Evolutionary conservation across 1,140 invertebrate species (phyloP), one percentile per base, ranked within the genome.

Genomic region (Hyphantria cunea): DNA sequence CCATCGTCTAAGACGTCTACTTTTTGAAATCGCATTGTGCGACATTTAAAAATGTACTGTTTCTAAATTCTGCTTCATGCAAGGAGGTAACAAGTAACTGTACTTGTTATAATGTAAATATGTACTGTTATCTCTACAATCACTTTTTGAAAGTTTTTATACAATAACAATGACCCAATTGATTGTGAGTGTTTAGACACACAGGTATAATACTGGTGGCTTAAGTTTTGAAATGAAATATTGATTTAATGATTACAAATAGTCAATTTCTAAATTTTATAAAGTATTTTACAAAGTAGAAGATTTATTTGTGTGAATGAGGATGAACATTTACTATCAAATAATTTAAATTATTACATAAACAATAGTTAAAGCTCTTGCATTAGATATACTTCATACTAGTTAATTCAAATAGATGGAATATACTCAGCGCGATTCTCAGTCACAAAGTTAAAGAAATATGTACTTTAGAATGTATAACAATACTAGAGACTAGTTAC

Each of bases 71-170:
- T 75, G 59, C 73, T 63, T 78, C 82, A 82, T 82, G 77, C 79
- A 78, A 84, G 79, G 77, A 86, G 80, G 70, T 85, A 82, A 82
- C 82, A 86, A 82, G 70, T 85, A 82, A 82, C 82, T 84, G 82
- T 84, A 81, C 66, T 70, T 72, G 66, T 64, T 50, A 48, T 52
- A 49, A 62, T 62, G 54, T 58, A 39, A 49, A 58, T 17, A 48
- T 45, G 45, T 66, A 66, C 50, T 55, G 58, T 66, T 61, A 66
- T 59, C 52, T 61, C 44, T 61, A 66, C 64, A 66, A 61, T 66
- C 56, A 66, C 58, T 61, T 61, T 59, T 59, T 53, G 50, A 62
- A 50, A 60, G 56, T 60, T 50, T 59, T 41, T 42, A 50, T 42
- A 42, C 39, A 51, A 47, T 51, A 50, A 32, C 34, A 60, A 60